Percentiles rank a stretch among this genome's conserved stretches.
phyloP scores from a whole-genome alignment of 1,140 invertebrate species.

The Heliconius nattereri region DNA sequence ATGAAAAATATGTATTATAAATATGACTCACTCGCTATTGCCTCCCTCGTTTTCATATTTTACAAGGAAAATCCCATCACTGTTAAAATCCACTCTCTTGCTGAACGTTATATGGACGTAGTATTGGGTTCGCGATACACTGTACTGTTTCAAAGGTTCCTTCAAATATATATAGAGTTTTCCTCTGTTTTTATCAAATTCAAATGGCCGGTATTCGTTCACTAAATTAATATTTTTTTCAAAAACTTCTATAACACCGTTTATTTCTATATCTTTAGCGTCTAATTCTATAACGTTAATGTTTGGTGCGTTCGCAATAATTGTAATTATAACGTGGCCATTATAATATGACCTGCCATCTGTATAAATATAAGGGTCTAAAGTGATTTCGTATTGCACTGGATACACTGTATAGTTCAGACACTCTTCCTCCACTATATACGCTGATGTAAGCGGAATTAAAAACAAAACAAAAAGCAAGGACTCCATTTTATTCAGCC shows the following conservation, averaged over 20 bases:
- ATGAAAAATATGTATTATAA: background rate
- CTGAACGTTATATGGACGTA: conserved; percentile 60
- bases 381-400: conserved; percentile 69
- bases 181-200: conserved; percentile 56
- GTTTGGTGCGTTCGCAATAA: conserved; percentile 67
- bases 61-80: conserved; percentile 58
- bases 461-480: conserved; percentile 8
- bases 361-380: conserved; percentile 60
- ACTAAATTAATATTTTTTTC: conserved; percentile 57
- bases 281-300: conserved; percentile 68
- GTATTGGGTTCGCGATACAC: conserved; percentile 54
- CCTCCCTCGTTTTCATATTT: conserved; percentile 54
- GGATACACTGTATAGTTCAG: conserved; percentile 76
- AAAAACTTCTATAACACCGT: conserved; percentile 56
- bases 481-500: background rate
- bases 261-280: conserved; percentile 61
- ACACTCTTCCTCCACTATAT: conserved; percentile 69
- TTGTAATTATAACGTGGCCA: conserved; percentile 62
- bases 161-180: conserved; percentile 67
- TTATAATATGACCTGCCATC: conserved; percentile 61
- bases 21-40: conserved; percentile 53
- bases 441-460: conserved; percentile 42
- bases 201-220: conserved; percentile 56
- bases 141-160: conserved; percentile 62
- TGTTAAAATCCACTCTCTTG: conserved; percentile 53